Percentiles rank a stretch among this genome's conserved stretches.
Conservation (phyloP, 2,888 invertebrate species). For the Andrena chrysosceles region DNA sequence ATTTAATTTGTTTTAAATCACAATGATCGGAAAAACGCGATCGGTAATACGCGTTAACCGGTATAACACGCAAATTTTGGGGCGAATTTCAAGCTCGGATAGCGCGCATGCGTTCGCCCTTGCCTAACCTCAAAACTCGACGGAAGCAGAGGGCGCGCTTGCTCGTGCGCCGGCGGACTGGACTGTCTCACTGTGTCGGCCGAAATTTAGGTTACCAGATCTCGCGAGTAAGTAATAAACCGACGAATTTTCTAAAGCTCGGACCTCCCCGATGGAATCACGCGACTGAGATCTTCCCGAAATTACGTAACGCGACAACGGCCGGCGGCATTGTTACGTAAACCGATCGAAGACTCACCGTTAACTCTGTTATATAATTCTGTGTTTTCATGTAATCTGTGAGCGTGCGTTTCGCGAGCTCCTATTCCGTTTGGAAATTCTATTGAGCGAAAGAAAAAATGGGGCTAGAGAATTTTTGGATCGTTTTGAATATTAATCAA, state of each 20-base stretch:
- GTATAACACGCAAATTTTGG: neutral
- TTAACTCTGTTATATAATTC: conserved; percentile 62
- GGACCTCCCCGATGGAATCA: conserved; percentile 6
- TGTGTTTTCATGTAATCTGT: conserved; percentile 60
- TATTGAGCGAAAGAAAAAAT: conserved; percentile 20
- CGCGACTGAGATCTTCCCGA: conserved; percentile 42
- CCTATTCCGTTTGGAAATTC: conserved; percentile 37
- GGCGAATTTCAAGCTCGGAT: conserved; percentile 15
- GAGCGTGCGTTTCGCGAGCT: conserved; percentile 16
- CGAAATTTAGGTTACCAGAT: conserved; percentile 42
- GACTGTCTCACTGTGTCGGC: neutral
- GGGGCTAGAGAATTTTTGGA: neutral
- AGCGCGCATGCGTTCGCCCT: conserved; percentile 9
- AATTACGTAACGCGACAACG: conserved; percentile 54
- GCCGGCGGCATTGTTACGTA: conserved; percentile 57
- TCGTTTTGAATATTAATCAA: neutral
- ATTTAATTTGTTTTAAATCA: neutral
- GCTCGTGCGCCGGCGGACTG: neutral
- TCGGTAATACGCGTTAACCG: neutral
- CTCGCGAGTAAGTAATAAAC: conserved; percentile 4
- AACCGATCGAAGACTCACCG: conserved; percentile 46
- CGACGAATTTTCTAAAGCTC: conserved; percentile 10
- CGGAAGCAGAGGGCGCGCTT: conserved; percentile 29
- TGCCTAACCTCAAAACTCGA: conserved; percentile 44
- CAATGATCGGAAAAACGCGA: neutral